Conservation (phyloP, 2,113 vertebrate species). For the Myrmophylax atrothorax region DNA sequence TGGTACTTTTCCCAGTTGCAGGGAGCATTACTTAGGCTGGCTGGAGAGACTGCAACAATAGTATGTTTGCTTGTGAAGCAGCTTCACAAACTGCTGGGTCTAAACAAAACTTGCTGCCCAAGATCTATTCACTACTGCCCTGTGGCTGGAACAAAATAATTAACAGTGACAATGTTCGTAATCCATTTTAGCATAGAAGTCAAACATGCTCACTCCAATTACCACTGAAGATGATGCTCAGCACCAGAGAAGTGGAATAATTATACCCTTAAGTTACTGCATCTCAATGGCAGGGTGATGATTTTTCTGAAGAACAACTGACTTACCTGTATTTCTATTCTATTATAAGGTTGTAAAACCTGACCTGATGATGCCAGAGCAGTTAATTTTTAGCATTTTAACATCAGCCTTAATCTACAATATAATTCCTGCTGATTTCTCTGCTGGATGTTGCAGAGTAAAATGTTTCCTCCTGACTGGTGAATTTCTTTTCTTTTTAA, state of each 20-base stretch:
- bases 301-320: neutral
- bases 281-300: neutral
- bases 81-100: neutral
- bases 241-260: neutral
- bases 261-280: neutral
- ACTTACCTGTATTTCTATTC: neutral
- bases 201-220: neutral
- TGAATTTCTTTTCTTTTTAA: neutral
- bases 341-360: neutral
- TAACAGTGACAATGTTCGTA: neutral
- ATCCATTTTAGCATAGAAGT: neutral
- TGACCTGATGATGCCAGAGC: neutral
- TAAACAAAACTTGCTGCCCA: neutral
- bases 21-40: neutral
- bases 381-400: neutral
- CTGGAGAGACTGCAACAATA: neutral
- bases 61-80: neutral
- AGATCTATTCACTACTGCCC: neutral
- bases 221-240: neutral
- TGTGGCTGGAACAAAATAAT: neutral
- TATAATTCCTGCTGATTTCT: neutral
- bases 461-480: neutral
- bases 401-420: neutral
- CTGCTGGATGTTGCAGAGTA: neutral
- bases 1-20: neutral